phyloP scores from a whole-genome alignment of 2,888 invertebrate genomes.

The Harmothoe impar region DNA sequence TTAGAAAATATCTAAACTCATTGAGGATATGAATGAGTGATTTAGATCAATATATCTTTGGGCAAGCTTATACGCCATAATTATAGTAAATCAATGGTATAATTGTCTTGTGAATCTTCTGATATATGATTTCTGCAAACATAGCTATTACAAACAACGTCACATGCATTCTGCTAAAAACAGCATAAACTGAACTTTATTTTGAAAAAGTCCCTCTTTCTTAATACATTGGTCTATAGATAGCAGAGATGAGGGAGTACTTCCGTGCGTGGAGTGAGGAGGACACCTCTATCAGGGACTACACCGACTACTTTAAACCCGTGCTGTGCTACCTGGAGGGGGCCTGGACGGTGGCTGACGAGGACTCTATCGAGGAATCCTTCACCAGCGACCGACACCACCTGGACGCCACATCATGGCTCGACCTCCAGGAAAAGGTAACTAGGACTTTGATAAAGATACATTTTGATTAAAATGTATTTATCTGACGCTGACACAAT shows the following conservation, averaged over 20 bases:
- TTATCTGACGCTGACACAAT: no score
- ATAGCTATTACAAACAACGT: no score
- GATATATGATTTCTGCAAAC: no score
- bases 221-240: no score
- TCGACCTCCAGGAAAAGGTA: slow-evolving; percentile 74
- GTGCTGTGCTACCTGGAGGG: slow-evolving; percentile 78
- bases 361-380: slow-evolving; percentile 74
- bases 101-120: no score
- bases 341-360: slow-evolving; percentile 73
- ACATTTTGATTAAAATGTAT: slow-evolving; percentile 73
- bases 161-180: no score
- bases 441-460: no score
- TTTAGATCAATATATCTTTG: no score
- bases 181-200: no score
- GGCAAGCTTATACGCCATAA: slow-evolving; percentile 71
- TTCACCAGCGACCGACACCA: slow-evolving; percentile 78
- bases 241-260: slow-evolving; percentile 76
- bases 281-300: slow-evolving; percentile 72
- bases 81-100: slow-evolving; percentile 67
- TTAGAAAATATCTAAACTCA: no score
- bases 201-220: no score
- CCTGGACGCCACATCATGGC: slow-evolving; percentile 75
- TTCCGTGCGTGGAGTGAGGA: slow-evolving; percentile 77
- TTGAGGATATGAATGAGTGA: no score
- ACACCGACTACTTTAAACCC: slow-evolving; percentile 77